A percentile compares a stretch with the other conserved stretches of the same genome.
Conservation (phyloP, 2,113 vertebrate genomes). For the Dendrocopos noguchii region DNA sequence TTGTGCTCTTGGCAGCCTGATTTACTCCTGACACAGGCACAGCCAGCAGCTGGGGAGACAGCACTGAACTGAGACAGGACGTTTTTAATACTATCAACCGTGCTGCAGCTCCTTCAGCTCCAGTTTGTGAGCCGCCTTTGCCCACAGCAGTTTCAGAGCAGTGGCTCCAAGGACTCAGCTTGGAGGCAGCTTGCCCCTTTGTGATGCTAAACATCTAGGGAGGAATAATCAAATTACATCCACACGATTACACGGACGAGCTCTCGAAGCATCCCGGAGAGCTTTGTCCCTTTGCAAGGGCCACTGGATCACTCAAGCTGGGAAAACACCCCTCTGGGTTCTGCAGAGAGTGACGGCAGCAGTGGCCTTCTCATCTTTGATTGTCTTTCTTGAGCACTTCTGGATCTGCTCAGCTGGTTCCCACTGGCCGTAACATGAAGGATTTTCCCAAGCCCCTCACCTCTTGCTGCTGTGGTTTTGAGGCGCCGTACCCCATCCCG, state of each 20-base stretch:
- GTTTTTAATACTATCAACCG: background rate
- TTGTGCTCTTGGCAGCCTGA: background rate
- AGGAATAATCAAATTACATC: conserved; percentile 52
- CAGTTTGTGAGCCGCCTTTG: background rate
- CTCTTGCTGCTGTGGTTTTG: background rate
- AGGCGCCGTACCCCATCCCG: background rate
- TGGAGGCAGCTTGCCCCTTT: background rate
- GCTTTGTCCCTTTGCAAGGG: background rate
- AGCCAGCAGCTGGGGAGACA: background rate
- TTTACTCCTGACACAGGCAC: background rate
- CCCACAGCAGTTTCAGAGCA: accelerated
- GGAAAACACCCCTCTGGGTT: background rate
- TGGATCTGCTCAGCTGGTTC: background rate
- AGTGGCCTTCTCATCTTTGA: background rate
- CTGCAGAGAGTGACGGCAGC: accelerated
- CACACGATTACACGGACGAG: background rate
- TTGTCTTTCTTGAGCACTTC: background rate
- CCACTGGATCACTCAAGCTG: background rate
- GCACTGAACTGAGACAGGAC: background rate
- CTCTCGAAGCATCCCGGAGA: background rate
- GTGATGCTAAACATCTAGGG: conserved; percentile 4
- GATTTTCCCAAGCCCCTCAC: background rate
- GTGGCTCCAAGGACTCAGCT: background rate
- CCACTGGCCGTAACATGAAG: accelerated
- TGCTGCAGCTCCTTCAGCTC: background rate